Conservation (phyloP, 1,140 invertebrate species). For the Bilobella aurantiaca region DNA sequence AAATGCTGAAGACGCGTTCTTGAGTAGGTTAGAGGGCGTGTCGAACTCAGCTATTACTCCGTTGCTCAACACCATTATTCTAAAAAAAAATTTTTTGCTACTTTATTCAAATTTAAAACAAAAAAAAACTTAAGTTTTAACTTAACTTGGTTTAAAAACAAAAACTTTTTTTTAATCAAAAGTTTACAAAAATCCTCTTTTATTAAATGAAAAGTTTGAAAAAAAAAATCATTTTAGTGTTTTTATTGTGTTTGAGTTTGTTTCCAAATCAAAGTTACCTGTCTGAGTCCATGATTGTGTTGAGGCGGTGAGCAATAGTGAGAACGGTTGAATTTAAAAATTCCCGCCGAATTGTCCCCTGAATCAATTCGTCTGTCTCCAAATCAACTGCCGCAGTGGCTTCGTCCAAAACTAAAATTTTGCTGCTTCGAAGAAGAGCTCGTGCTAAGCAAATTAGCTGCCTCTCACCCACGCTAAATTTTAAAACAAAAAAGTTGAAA, state of each 20-base stretch:
- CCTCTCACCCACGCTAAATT: slow-evolving; percentile 70
- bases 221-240: too few species aligned
- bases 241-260: too few species aligned
- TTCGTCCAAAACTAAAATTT: slow-evolving; percentile 80
- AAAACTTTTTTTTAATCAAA: too few species aligned
- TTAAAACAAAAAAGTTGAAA: slow-evolving; percentile 39
- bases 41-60: neutral
- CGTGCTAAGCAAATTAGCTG: slow-evolving; percentile 79
- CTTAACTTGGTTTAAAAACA: too few species aligned
- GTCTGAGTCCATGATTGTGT: slow-evolving; percentile 85
- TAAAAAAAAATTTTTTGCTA: slow-evolving; percentile 36
- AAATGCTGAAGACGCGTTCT: slow-evolving; percentile 44
- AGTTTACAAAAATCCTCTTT: too few species aligned
- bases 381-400: slow-evolving; percentile 89
- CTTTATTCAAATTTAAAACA: too few species aligned
- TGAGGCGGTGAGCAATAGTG: slow-evolving; percentile 86
- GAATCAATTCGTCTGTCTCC: slow-evolving; percentile 85
- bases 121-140: too few species aligned
- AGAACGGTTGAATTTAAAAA: slow-evolving; percentile 80
- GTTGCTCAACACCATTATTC: neutral
- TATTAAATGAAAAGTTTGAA: too few species aligned
- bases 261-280: too few species aligned
- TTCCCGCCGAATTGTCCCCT: slow-evolving; percentile 59
- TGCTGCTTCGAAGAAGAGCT: slow-evolving; percentile 76
- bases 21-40: slow-evolving; percentile 15